Percentiles rank a stretch among this genome's conserved stretches.
phyloP scores from a whole-genome alignment of 1,140 invertebrate species.

The Orius insidiosus region DNA sequence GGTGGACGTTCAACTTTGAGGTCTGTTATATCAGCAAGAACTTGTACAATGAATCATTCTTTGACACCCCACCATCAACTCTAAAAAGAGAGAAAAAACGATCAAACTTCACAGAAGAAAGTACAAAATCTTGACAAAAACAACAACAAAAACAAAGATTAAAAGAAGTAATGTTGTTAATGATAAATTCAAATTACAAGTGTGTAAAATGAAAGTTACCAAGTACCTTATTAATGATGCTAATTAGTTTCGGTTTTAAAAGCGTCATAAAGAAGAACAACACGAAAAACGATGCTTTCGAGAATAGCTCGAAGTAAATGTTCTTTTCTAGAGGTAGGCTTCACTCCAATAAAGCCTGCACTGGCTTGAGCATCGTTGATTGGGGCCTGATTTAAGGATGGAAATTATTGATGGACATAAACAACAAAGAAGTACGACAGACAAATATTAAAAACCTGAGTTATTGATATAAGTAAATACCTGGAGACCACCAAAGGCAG shows the following conservation, averaged over 20 bases:
- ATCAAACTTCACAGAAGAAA: too few species aligned
- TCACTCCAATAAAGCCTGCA: constrained; percentile 71
- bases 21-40: constrained; percentile 63
- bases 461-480: too few species aligned
- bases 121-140: too few species aligned
- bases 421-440: constrained; percentile 6
- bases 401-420: constrained; percentile 3
- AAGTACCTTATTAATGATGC: constrained; percentile 41
- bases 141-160: too few species aligned
- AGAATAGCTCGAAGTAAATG: constrained; percentile 70
- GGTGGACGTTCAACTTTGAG: constrained; percentile 49
- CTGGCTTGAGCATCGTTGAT: constrained; percentile 69
- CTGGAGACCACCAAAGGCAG: constrained; percentile 79
- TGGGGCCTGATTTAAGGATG: constrained; percentile 44
- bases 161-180: too few species aligned
- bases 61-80: constrained; percentile 82
- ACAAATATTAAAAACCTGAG: too few species aligned
- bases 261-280: constrained; percentile 55
- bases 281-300: constrained; percentile 72
- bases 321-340: constrained; percentile 51
- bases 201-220: too few species aligned
- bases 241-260: constrained; percentile 44
- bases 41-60: constrained; percentile 80
- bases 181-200: too few species aligned
- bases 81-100: constrained; percentile 34